Conservation (phyloP, 2,113 vertebrate species). For the Phocoena phocoena region DNA sequence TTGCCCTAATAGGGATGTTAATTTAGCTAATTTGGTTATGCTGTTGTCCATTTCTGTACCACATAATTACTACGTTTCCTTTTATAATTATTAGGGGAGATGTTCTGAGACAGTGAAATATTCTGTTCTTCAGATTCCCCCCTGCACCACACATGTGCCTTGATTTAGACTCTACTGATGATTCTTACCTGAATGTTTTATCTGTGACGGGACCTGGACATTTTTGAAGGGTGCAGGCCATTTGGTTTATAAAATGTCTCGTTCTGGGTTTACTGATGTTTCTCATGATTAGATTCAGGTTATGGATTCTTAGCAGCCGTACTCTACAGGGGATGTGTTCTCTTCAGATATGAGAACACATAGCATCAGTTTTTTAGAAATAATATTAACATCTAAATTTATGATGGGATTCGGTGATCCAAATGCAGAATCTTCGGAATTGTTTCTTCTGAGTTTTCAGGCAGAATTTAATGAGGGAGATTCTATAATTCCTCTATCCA, state of each 20-base stretch:
- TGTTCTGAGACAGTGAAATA: neutral
- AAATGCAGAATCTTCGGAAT: neutral
- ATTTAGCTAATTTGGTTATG: neutral
- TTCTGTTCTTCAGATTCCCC: neutral
- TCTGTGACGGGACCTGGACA: neutral
- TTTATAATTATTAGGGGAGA: neutral
- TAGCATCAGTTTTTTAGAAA: neutral
- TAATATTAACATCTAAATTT: neutral
- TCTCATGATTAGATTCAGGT: neutral
- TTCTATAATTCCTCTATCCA: neutral
- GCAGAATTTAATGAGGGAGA: neutral
- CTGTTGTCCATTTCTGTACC: neutral
- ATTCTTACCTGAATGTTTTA: neutral
- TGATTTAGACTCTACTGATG: neutral
- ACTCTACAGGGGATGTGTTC: neutral
- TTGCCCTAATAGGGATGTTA: neutral
- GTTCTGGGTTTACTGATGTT: neutral
- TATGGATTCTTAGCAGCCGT: neutral
- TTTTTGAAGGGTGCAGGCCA: neutral
- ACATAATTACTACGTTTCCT: neutral
- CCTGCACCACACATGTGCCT: neutral
- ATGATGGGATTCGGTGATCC: neutral
- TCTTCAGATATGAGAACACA: neutral
- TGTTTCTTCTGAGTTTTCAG: neutral
- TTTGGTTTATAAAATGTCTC: neutral